Evolutionary conservation across 30 jellyfish, hydroid and myxozoan species (phyloP).

Genomic region (Aurelia aurita): DNA sequence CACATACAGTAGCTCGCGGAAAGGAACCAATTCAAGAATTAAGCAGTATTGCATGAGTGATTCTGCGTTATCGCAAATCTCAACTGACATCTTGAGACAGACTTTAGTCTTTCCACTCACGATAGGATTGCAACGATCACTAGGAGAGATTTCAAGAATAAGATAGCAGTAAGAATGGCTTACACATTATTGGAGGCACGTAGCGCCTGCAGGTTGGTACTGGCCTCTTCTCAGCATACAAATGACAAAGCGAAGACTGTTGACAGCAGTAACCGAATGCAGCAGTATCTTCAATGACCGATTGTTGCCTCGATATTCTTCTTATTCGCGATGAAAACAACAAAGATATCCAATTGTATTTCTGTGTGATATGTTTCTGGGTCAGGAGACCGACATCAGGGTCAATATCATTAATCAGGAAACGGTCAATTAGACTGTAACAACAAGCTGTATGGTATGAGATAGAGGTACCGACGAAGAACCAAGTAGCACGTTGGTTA

Average conservation of each 20-base stretch:
- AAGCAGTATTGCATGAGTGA: too few relatives aligned
- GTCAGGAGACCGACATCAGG: slow-evolving; percentile 13
- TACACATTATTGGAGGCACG: slow-evolving; percentile 31
- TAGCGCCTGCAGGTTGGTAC: slow-evolving; percentile 36
- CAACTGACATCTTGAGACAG: too few relatives aligned
- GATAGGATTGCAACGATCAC: neutral
- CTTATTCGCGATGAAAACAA: neutral
- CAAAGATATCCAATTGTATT: neutral
- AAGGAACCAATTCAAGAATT: too few relatives aligned
- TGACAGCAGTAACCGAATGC: slow-evolving; percentile 38
- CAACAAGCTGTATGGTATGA: slow-evolving; percentile 44
- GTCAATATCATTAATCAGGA: slow-evolving; percentile 3
- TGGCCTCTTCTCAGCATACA: slow-evolving; percentile 40
- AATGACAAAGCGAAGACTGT: slow-evolving; percentile 11
- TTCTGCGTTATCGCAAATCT: too few relatives aligned
- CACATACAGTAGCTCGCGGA: too few relatives aligned
- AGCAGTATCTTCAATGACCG: slow-evolving; percentile 9
- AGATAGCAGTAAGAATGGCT: neutral
- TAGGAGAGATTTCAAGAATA: too few relatives aligned
- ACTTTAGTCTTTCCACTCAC: neutral
- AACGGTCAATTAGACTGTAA: neutral
- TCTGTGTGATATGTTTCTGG: slow-evolving; percentile 7
- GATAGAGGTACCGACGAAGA: neutral
- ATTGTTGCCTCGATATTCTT: neutral
- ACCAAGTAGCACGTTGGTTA: slow-evolving; percentile 38